These are phyloP conservation scores for Dendroctonus valens DNA, from an alignment of 1,140 invertebrate genomes.

Conservation along the genomic window DNA sequence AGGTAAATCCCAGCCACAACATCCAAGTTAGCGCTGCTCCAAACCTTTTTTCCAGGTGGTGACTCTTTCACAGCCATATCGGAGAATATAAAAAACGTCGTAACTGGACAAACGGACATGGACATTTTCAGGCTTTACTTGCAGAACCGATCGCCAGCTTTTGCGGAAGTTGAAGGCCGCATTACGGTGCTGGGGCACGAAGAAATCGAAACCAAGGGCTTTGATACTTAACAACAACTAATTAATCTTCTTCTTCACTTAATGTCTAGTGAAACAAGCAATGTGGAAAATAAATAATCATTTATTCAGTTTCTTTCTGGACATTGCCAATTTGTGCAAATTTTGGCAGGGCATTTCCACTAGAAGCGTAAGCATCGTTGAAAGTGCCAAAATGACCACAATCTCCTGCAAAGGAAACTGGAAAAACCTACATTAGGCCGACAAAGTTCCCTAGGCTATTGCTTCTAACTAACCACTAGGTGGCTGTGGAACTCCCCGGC, in stretches of 20 bases:
- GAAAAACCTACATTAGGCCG: slow-evolving; percentile 32
- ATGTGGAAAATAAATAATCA: background rate
- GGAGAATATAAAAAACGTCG: slow-evolving; percentile 40
- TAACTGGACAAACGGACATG: slow-evolving; percentile 38
- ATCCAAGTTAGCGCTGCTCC: background rate
- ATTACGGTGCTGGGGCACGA: slow-evolving; percentile 37
- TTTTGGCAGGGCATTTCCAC: slow-evolving; percentile 48
- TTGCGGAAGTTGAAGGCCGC: slow-evolving; percentile 48
- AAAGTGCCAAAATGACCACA: slow-evolving; percentile 37
- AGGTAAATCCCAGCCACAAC: slow-evolving; percentile 1
- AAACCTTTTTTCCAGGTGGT: slow-evolving; percentile 56
- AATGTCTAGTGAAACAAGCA: too few species aligned
- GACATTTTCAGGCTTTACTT: slow-evolving; percentile 49
- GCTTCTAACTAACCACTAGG: slow-evolving; percentile 47
- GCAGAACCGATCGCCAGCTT: slow-evolving; percentile 44
- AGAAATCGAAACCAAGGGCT: slow-evolving; percentile 14
- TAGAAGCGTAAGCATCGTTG: slow-evolving; percentile 40
- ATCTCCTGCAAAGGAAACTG: slow-evolving; percentile 43
- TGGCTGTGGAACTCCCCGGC: slow-evolving; percentile 50
- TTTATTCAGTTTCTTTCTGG: slow-evolving; percentile 1
- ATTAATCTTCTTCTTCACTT: too few species aligned
- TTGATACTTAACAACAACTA: slow-evolving; percentile 1
- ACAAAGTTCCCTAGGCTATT: slow-evolving; percentile 9
- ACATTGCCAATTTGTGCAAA: slow-evolving; percentile 34
- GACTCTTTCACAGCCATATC: slow-evolving; percentile 56